Evolutionary conservation across 2,113 vertebrate species (phyloP), one percentile per base, ranked within the genome.

Genomic region (Glaucomys volans): DNA sequence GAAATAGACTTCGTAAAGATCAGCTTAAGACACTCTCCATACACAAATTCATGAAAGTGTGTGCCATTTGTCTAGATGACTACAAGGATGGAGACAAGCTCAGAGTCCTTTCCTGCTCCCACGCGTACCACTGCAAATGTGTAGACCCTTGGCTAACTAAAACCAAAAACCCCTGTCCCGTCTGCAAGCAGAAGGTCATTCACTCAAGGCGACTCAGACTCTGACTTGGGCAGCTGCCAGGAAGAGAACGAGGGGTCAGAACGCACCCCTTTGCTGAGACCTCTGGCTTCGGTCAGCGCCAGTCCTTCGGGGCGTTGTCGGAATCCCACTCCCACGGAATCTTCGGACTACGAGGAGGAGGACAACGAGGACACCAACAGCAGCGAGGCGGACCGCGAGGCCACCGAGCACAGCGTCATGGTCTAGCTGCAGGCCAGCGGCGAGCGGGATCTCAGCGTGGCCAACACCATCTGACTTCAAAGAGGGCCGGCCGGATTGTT

Each of bases 141-240:
- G 99, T 99, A 98, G 99, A 99, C 97, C 99, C 99, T 0, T 99
- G 99, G 99, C 98, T 99, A 98, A 99, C 99, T 80, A 99, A 99
- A 98, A 99, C 99, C 37, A 99, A 99, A 97, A 99, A 99, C 97
- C 99, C 99, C 0, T 99, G 99, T 96, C 99, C 99, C 0, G 99
- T 99, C 80, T 99, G 99, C 98, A 99, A 99, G 98, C 99, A 99
- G 97, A 99, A 99, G 92, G 99, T 99, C 40, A 99, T 99, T 84
- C 99, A 99, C 99, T 0, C 99, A 99, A 97, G 99, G 99, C 13
- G 99, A 99, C 97, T 99, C 99, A 0, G 99, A 99, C 96, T 99
- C 99, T 13, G 99, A 99, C 82, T 99, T 99, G 8, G 99, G 99
- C 77, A 99, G 99, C 84, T 99, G 99, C 57, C 99, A 98, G n/a